phyloP scores from a whole-genome alignment of 1,140 invertebrate genomes.

The Polypedilum vanderplanki region DNA sequence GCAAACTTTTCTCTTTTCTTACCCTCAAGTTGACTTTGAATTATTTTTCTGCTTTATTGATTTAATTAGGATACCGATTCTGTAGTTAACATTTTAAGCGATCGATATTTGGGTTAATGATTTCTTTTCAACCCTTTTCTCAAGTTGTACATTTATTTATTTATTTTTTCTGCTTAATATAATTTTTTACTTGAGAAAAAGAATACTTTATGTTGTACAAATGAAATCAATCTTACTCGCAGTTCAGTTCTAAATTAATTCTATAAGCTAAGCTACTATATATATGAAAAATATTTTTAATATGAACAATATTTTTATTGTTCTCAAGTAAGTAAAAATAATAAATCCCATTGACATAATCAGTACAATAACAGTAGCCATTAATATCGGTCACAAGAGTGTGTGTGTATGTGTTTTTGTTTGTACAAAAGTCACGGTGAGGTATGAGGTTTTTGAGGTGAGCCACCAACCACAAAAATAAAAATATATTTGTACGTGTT shows the following conservation, averaged over 20 bases:
- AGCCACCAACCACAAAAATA: neutral
- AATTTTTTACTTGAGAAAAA: no score
- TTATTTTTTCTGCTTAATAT: no score
- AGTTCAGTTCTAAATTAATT: no score
- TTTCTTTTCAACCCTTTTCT: neutral
- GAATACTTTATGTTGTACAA: no score
- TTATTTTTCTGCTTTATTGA: neutral
- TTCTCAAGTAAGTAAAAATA: no score
- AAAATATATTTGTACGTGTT: conserved; percentile 5
- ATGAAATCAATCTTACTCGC: no score
- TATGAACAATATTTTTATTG: no score
- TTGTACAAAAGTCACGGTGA: neutral
- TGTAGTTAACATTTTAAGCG: neutral
- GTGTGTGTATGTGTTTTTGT: neutral
- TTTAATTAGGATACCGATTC: neutral
- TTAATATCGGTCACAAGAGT: neutral
- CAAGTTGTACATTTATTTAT: no score
- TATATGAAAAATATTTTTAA: no score
- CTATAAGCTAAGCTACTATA: no score
- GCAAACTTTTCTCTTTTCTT: neutral
- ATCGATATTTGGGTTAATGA: conserved; percentile 18
- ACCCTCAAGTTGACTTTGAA: neutral
- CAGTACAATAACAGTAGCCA: neutral
- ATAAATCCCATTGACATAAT: neutral
- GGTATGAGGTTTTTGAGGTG: neutral